Percentiles rank a stretch among this genome's conserved stretches.
Evolutionary conservation across 2,888 invertebrate species (phyloP).

Genomic region (Synanthedon vespiformis): DNA sequence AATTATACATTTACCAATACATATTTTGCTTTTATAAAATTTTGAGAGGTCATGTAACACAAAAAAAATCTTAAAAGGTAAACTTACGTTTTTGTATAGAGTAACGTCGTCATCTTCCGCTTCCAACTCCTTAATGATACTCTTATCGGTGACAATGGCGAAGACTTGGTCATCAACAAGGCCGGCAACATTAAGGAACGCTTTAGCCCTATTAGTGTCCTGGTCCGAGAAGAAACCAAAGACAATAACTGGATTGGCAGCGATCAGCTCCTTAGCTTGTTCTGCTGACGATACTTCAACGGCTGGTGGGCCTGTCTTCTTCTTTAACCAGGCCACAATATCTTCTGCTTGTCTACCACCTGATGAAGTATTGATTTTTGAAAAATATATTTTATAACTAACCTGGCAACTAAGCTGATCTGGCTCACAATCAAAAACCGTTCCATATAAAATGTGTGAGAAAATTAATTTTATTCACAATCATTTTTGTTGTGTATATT

Average conservation of each 20-base stretch:
- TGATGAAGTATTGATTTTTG: conserved; percentile 28
- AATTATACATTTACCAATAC: too few species aligned
- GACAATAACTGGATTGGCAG: conserved; percentile 83
- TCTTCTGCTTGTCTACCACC: conserved; percentile 94
- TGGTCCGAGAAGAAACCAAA: conserved; percentile 92
- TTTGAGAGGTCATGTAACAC: not conserved
- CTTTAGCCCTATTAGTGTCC: conserved; percentile 83
- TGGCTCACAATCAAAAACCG: too few species aligned
- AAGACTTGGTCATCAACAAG: conserved; percentile 90
- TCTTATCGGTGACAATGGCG: conserved; percentile 84
- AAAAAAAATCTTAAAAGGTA: not conserved
- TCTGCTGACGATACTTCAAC: conserved; percentile 81
- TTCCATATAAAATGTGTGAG: too few species aligned
- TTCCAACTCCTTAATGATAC: conserved; percentile 83
- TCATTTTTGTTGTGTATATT: too few species aligned
- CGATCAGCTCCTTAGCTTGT: conserved; percentile 85
- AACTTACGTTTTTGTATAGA: conserved; percentile 89
- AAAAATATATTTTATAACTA: too few species aligned
- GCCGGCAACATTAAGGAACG: conserved; percentile 84
- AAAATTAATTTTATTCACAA: too few species aligned
- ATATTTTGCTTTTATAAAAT: too few species aligned
- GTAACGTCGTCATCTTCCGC: conserved; percentile 83
- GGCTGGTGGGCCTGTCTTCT: conserved; percentile 98
- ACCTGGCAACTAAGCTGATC: too few species aligned
- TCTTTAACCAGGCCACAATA: conserved; percentile 93